phyloP scores from a whole-genome alignment of 2,113 vertebrate species.

The Oryzias melastigma region DNA sequence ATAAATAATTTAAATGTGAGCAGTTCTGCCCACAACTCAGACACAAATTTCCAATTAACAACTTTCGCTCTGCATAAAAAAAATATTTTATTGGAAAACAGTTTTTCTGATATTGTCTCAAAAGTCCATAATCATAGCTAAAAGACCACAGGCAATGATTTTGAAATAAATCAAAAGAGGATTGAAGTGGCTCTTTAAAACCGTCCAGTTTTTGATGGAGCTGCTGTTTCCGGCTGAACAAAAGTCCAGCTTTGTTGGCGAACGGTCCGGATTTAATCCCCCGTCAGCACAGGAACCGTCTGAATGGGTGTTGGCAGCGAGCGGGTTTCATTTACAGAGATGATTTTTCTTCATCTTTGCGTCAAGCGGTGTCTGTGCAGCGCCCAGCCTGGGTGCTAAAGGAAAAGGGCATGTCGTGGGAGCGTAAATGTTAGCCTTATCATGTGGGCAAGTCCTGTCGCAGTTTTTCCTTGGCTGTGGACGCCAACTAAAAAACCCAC shows the following conservation, averaged over 20 bases:
- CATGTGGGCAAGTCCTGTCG: too few species aligned
- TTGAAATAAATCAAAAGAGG: background rate
- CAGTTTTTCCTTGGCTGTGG: conserved; percentile 5
- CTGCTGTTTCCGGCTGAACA: conserved; percentile 1
- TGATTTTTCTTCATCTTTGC: background rate
- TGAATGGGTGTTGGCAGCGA: background rate
- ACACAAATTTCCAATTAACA: too few species aligned
- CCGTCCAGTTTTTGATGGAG: conserved; percentile 10
- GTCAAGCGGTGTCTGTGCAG: background rate
- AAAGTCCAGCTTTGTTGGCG: conserved; percentile 3
- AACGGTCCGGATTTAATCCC: conserved; percentile 15
- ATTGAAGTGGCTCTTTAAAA: conserved; percentile 11
- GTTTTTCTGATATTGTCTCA: too few species aligned
- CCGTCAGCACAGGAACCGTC: background rate
- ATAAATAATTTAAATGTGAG: too few species aligned
- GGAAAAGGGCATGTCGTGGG: conserved; percentile 42
- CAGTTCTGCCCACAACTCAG: too few species aligned
- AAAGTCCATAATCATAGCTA: background rate
- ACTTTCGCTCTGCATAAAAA: too few species aligned
- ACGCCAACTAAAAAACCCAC: conserved; percentile 16
- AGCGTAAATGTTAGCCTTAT: conserved; percentile 28
- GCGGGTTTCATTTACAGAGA: conserved; percentile 5
- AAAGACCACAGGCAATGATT: conserved; percentile 9
- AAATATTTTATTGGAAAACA: too few species aligned
- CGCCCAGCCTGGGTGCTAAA: background rate